Evolutionary conservation across 2,797 vertebrate species (phyloP).

Genomic region (Apodemus agrarius): DNA sequence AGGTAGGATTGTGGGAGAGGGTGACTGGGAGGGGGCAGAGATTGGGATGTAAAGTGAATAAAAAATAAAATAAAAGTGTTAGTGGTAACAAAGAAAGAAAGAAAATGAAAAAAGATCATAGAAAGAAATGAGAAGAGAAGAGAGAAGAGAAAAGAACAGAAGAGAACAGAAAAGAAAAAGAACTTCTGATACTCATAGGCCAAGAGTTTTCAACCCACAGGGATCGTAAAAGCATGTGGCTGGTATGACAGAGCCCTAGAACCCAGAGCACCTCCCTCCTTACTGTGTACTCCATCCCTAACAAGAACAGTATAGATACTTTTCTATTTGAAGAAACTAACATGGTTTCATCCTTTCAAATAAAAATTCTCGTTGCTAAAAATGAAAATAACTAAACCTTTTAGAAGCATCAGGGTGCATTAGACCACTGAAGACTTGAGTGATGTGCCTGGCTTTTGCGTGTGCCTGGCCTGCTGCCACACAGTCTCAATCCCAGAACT

Average conservation of each 20-base stretch:
- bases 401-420: background rate
- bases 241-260: background rate
- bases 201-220: background rate
- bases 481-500: too few species aligned
- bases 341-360: background rate
- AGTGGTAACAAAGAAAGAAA: background rate
- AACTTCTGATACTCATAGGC: background rate
- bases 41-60: background rate
- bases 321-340: background rate
- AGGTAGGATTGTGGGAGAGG: background rate
- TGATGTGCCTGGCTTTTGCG: background rate
- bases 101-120: background rate
- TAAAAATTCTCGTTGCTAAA: background rate
- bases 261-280: background rate
- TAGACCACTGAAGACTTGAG: background rate
- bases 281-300: background rate
- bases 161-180: background rate
- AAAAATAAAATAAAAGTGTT: background rate
- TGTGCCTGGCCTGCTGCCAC: background rate
- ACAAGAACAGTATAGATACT: background rate
- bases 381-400: background rate
- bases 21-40: background rate
- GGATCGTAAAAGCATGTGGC: background rate
- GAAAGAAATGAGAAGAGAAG: too few species aligned
- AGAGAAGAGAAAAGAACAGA: too few species aligned